A percentile compares a stretch with the other conserved stretches of the same genome.
Conservation (phyloP, 1,140 invertebrate species). For the Pseudomyrmex gracilis region DNA sequence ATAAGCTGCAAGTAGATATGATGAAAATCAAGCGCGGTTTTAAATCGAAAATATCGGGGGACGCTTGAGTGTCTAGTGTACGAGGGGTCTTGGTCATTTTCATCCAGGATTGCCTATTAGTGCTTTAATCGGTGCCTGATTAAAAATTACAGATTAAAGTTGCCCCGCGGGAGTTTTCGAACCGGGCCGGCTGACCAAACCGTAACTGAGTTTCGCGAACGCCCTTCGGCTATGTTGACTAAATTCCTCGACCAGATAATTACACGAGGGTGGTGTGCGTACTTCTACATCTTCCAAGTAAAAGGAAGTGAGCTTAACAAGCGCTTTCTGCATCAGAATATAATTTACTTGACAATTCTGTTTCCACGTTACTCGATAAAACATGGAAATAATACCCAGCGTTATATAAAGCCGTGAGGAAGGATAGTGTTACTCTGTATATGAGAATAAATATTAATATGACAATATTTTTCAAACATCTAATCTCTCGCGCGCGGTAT, state of each 20-base stretch:
- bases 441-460: too few relatives aligned
- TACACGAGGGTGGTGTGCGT: constrained; percentile 79
- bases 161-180: constrained; percentile 75
- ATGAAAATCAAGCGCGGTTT: not conserved
- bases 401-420: too few relatives aligned
- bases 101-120: constrained; percentile 77
- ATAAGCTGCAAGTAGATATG: not conserved
- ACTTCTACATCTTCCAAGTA: constrained; percentile 31
- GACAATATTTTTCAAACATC: too few relatives aligned
- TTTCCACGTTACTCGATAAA: not conserved
- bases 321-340: not conserved
- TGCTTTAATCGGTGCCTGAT: constrained; percentile 74
- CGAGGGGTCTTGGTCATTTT: constrained; percentile 58
- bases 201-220: constrained; percentile 81
- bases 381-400: too few relatives aligned
- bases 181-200: constrained; percentile 77
- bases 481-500: too few relatives aligned
- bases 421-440: too few relatives aligned
- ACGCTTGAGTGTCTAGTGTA: constrained; percentile 13
- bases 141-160: constrained; percentile 82
- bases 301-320: not conserved
- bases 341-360: not conserved
- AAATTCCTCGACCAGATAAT: constrained; percentile 83
- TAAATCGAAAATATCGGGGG: not conserved
- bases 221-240: constrained; percentile 80